Evolutionary conservation across 1,140 invertebrate species (phyloP).

Genomic region (honey bee (Apis mellifera)): Amel_HAv3.1 CM009932.2:11706001-11706500

Average conservation of each 20-base stretch:
- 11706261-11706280: too few relatives aligned
- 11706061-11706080: background rate
- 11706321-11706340: background rate
- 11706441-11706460: constrained; percentile 9
- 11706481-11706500: constrained; percentile 44
- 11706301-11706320: background rate
- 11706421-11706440: background rate
- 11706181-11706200: too few relatives aligned
- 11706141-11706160: background rate
- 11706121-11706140: too few relatives aligned
- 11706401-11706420: constrained; percentile 6
- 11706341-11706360: constrained; percentile 12
- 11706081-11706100: background rate
- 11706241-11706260: too few relatives aligned
- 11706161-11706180: background rate
- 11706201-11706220: too few relatives aligned
- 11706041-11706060: constrained; percentile 16
- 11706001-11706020: background rate
- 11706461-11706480: constrained; percentile 32
- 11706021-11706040: constrained; percentile 23
- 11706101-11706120: background rate
- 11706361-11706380: background rate
- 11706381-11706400: background rate
- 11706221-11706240: too few relatives aligned
- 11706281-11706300: background rate